phyloP scores from a whole-genome alignment of 35 echinoderm and acorn worm genomes.

The Heliocidaris erythrogramma region DNA sequence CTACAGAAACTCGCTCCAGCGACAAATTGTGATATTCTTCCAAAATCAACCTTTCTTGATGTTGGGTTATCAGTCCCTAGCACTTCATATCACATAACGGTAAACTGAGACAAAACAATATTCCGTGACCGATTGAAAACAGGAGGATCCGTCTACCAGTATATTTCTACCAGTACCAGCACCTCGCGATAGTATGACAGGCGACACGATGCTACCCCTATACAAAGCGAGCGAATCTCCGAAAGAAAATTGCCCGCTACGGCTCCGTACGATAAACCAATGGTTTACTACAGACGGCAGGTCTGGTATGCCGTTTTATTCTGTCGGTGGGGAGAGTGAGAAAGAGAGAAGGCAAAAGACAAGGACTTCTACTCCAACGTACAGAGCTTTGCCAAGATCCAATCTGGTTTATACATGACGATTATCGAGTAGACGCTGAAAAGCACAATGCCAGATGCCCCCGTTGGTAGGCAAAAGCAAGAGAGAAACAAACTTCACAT shows the following conservation, averaged over 20 bases:
- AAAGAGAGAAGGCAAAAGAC: neutral
- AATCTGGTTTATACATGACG: neutral
- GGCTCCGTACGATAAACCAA: neutral
- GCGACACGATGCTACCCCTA: neutral
- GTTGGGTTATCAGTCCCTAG: neutral
- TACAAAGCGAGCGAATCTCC: neutral
- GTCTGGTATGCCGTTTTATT: neutral
- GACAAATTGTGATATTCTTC: neutral
- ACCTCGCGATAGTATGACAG: neutral
- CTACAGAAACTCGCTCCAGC: neutral
- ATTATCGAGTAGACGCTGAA: neutral
- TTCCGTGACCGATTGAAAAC: neutral
- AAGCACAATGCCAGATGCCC: neutral
- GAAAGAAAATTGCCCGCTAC: neutral
- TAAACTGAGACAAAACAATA: neutral
- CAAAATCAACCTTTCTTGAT: neutral
- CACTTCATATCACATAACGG: neutral
- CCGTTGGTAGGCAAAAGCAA: slow-evolving; percentile 2
- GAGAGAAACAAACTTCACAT: slow-evolving; percentile 2
- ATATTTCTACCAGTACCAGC: slow-evolving; percentile 8
- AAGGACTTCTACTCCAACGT: neutral
- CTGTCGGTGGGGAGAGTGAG: neutral
- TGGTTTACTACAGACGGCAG: neutral
- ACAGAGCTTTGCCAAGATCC: neutral
- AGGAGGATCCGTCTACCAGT: neutral